Conservation (phyloP, 1,140 invertebrate species). For the Argopecten irradians region DNA sequence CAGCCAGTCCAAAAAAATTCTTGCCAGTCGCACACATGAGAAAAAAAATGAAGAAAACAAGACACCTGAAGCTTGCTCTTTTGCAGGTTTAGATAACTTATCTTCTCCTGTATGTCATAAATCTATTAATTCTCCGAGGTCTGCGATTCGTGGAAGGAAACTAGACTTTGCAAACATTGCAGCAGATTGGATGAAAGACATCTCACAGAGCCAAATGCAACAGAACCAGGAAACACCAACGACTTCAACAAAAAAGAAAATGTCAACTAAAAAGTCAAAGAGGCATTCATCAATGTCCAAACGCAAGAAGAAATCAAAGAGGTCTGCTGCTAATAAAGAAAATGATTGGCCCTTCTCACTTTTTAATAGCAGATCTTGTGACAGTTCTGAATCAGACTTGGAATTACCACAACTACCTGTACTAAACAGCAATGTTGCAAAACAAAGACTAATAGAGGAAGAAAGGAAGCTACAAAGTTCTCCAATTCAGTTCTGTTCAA, state of each 20-base stretch:
- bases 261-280: not conserved
- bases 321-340: not conserved
- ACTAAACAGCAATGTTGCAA: not conserved
- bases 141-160: not conserved
- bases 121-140: not conserved
- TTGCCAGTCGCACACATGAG: not conserved
- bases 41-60: not conserved
- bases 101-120: not conserved
- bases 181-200: constrained; percentile 7
- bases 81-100: not conserved
- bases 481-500: constrained; percentile 9
- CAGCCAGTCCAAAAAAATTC: not conserved
- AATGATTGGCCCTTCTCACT: not conserved
- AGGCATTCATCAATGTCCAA: not conserved
- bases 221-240: not conserved
- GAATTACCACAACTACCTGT: not conserved
- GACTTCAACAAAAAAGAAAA: not conserved
- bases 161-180: constrained; percentile 9
- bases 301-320: not conserved
- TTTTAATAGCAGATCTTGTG: not conserved
- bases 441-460: constrained; percentile 17
- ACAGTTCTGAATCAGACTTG: not conserved
- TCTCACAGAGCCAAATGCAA: not conserved
- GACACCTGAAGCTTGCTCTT: not conserved
- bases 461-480: constrained; percentile 11